Base-by-base conservation (phyloP, 2,113 vertebrate species). In the Urocitellus parryii region DNA sequence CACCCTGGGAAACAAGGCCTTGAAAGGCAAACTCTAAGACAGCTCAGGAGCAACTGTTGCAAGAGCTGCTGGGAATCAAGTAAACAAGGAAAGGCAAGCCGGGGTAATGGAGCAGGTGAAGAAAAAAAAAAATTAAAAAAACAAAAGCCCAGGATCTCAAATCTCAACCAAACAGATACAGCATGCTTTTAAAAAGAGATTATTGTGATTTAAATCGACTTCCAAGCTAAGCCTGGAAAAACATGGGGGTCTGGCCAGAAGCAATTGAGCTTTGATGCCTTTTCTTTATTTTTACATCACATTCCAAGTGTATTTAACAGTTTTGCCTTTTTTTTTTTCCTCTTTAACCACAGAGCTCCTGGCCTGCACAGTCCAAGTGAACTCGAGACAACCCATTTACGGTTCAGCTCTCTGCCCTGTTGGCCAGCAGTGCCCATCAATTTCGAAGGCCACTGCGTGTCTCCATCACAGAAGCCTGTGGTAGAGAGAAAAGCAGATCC, bases 201-300 rank as follows among this genome's bases (percentile, higher is more conserved):
- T 81, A 61, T 1, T 81, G n/a, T 70, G 84, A 74, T 84, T 93
- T 81, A 97, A 88, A 32, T 14, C 51, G 63, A 76, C 94, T 77
- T 88, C 68, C 68, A 79, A 78, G 63, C 17, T 12, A 42, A 80
- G 61, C 48, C 80, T 74, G 67, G 58, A 27, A 53, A 92, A 92
- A 72, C 51, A 48, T 1, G 22, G 61, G 61, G 65, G 45, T 58
- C 63, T 81, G n/a, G 88, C 63, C 39, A 58, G 81, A 85, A 67
- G 56, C 11, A 29, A 4, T 13, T n/a, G 25, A 77, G 53, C 17
- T 77, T 14, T 18, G 34, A 7, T 56, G 74, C 56, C 68, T 63
- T 63, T 27, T 63, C 25, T 63, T 63, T 25, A 25, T 27, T 25
- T 27, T 63, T 3, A 63, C 6, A 1, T 77, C 77, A 45, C 24